Evolutionary conservation across 2,888 invertebrate genomes (phyloP), one percentile per base, ranked within the genome.

Genomic region (Pachymerium ferrugineum): DNA sequence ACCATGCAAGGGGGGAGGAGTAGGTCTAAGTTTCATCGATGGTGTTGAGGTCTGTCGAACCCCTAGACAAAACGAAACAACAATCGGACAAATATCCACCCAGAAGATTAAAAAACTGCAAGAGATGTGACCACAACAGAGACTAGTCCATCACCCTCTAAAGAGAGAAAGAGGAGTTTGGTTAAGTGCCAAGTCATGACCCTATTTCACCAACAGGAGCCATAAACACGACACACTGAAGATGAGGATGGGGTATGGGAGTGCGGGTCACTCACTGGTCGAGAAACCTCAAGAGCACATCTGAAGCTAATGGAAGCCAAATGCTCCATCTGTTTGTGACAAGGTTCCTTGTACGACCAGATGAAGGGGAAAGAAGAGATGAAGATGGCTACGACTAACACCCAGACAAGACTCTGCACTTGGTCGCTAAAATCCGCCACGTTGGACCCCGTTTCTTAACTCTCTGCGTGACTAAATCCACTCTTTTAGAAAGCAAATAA

Each of bases 151-250:
- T 62, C 62, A 62, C 5, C 28, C 1, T 22, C 10, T 62, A 25
- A 62, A 62, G 62, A 62, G 62, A 62, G 28, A 62, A 62, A 62
- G 62, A 62, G 28, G 62, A 62, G 62, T 62, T 62, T 62, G 62
- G 62, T 62, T 62, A 62, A 62, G 62, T 62, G 62, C 62, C 62
- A 62, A 62, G 62, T 62, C 62, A 62, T 62, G 62, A 62, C 62
- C 62, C 62, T 62, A 62, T 62, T 62, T 62, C n/a, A 62, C 62
- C 62, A 62, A 62, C 62, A 62, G 62, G 62, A 25, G 62, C 62
- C 62, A 62, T 62, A 62, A 62, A 62, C 62, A 62, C 62, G 62
- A 62, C 62, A 62, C 62, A 62, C 62, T 62, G 25, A 62, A 62
- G 62, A 62, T n/a, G 25, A 62, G 28, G 62, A 62, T 62, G 62